Conservation (phyloP, 2,888 invertebrate genomes). For the Habroteleia sp. region DNA sequence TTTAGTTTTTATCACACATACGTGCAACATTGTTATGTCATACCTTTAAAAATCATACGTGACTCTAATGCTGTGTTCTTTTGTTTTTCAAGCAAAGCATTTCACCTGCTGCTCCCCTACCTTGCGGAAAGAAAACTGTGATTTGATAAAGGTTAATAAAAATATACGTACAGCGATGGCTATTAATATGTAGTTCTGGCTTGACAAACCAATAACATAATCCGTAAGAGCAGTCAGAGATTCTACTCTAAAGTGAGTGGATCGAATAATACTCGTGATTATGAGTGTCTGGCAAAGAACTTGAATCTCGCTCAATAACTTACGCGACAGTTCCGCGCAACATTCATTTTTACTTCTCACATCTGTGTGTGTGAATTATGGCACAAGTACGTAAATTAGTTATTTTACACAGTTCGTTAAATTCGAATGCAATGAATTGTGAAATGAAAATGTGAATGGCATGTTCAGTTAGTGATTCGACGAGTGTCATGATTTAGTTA, state of each 20-base stretch:
- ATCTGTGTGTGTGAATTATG: conserved; percentile 10
- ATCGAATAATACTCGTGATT: conserved; percentile 38
- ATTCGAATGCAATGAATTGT: no score
- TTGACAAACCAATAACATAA: conserved; percentile 43
- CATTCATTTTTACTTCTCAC: not conserved
- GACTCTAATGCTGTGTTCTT: conserved; percentile 10
- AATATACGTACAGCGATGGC: conserved; percentile 22
- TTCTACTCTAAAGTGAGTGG: conserved; percentile 42
- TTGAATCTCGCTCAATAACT: conserved; percentile 25
- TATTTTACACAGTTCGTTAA: no score
- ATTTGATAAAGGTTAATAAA: conserved; percentile 42
- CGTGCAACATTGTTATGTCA: conserved; percentile 1
- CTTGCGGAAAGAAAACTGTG: not conserved
- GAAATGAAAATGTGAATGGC: not conserved
- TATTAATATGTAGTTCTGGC: conserved; percentile 44
- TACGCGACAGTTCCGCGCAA: not conserved
- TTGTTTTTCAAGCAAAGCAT: conserved; percentile 6
- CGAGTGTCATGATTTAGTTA: no score
- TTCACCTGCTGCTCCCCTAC: conserved; percentile 34
- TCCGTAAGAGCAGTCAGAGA: conserved; percentile 39
- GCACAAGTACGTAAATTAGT: conserved; percentile 24
- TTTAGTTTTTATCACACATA: conserved; percentile 26
- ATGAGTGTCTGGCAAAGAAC: conserved; percentile 42
- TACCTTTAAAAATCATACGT: conserved; percentile 8
- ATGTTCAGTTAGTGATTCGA: not conserved